A percentile compares a stretch with the other conserved stretches of the same genome.
phyloP scores from a whole-genome alignment of 1,140 invertebrate species.

The Melipona quadrifasciata region DNA sequence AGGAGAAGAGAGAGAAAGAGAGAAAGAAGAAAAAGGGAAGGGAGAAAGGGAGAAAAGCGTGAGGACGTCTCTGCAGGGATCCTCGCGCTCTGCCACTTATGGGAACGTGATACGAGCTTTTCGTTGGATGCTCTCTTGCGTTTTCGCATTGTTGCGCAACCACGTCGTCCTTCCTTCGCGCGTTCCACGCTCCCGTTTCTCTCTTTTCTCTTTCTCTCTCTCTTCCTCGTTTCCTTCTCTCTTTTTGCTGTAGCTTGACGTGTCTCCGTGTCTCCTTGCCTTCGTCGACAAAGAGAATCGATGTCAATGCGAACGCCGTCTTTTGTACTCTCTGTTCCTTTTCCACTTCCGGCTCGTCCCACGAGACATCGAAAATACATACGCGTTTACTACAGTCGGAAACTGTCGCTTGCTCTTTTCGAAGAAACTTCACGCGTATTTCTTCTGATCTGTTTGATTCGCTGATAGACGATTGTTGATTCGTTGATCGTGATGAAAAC shows the following conservation, averaged over 20 bases:
- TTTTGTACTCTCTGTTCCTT: conserved; percentile 4
- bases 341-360: conserved; percentile 14
- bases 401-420: not conserved
- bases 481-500: not conserved
- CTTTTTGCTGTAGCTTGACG: not conserved
- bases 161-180: conserved; percentile 51
- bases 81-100: conserved; percentile 73
- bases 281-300: conserved; percentile 66
- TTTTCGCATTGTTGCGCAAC: conserved; percentile 77
- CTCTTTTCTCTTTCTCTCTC: not conserved
- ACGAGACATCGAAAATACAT: conserved; percentile 31
- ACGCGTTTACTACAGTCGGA: not conserved
- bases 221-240: not conserved
- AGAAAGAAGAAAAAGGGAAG: not conserved
- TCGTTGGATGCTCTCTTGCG: conserved; percentile 73
- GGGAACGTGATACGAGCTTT: conserved; percentile 75
- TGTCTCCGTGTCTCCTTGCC: conserved; percentile 1
- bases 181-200: conserved; percentile 27
- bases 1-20: not conserved
- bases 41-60: conserved; percentile 33
- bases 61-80: conserved; percentile 70
- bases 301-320: conserved; percentile 56
- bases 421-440: not conserved
- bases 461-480: not conserved
- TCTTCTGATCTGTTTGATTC: not conserved